Evolutionary conservation across 2,888 invertebrate species (phyloP).

Genomic region (Ashinkailepas kermadecensis): DNA sequence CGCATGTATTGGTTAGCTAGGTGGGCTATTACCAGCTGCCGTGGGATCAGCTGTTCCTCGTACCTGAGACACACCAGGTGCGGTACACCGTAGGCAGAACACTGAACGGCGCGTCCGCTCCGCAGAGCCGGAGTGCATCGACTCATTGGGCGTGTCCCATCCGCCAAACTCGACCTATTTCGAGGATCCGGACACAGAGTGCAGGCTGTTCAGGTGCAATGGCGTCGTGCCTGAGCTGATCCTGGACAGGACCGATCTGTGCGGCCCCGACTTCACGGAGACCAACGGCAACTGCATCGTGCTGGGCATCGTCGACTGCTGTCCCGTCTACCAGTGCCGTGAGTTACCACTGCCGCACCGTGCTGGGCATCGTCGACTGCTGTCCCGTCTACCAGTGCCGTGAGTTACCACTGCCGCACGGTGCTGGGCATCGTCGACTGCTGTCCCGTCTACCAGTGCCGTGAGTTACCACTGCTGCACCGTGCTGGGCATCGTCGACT

Average conservation of each 20-base stretch:
- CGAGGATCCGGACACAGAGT: background rate
- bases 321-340: conserved; percentile 10
- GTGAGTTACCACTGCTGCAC: background rate
- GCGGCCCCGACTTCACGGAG: background rate
- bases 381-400: background rate
- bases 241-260: background rate
- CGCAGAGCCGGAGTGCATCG: background rate
- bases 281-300: background rate
- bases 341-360: background rate
- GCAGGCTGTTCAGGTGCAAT: background rate
- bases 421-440: too few species aligned
- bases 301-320: background rate
- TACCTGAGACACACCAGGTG: too few species aligned
- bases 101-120: background rate
- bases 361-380: too few species aligned
- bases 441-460: conserved; percentile 8
- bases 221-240: background rate
- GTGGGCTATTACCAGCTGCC: too few species aligned
- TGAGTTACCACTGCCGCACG: too few species aligned
- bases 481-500: too few species aligned
- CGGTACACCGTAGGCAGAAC: too few species aligned
- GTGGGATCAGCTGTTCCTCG: too few species aligned
- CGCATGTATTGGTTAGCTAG: too few species aligned
- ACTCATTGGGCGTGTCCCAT: background rate
- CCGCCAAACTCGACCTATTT: background rate